phyloP scores from a whole-genome alignment of 2,888 invertebrate species.

The Nemoura dubitans region DNA sequence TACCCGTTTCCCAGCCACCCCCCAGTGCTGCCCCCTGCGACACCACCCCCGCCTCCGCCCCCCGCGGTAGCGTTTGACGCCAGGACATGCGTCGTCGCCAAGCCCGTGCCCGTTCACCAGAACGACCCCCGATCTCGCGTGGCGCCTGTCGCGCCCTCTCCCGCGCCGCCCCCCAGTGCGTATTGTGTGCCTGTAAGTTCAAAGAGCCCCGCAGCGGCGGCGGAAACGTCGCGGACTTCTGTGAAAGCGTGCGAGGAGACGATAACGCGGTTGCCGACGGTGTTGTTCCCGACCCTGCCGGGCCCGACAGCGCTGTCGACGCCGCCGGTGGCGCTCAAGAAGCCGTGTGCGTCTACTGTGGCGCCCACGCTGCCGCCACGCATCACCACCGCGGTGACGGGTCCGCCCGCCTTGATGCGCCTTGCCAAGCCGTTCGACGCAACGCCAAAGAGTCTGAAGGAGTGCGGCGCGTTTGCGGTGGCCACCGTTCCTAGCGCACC shows the following conservation, averaged over 20 bases:
- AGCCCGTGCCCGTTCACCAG: slow-evolving; percentile 28
- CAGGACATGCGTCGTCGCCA: slow-evolving; percentile 45
- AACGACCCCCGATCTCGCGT: slow-evolving; percentile 38
- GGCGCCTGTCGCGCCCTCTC: not conserved
- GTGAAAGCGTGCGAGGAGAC: slow-evolving; percentile 25
- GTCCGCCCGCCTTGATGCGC: slow-evolving; percentile 35
- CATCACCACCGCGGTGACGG: not conserved
- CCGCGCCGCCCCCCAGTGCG: not conserved
- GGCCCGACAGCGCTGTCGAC: slow-evolving; percentile 51
- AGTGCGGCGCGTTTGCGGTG: slow-evolving; percentile 33
- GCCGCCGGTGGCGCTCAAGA: slow-evolving; percentile 51
- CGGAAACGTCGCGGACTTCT: slow-evolving; percentile 34
- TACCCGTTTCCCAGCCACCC: slow-evolving; percentile 84
- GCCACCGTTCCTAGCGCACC: slow-evolving; percentile 48
- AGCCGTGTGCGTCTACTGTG: slow-evolving; percentile 51
- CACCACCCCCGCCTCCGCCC: slow-evolving; percentile 54
- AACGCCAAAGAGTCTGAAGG: slow-evolving; percentile 46
- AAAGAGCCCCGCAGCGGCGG: slow-evolving; percentile 36
- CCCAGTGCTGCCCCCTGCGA: slow-evolving; percentile 62
- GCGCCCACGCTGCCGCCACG: slow-evolving; percentile 13
- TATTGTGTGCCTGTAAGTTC: slow-evolving; percentile 2
- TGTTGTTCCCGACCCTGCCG: slow-evolving; percentile 35
- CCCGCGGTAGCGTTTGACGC: slow-evolving; percentile 44
- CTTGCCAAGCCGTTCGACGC: slow-evolving; percentile 43
- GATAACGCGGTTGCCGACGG: slow-evolving; percentile 16